Base-by-base conservation (phyloP, 2,888 invertebrate genomes). In the Eremobia ochroleuca region DNA sequence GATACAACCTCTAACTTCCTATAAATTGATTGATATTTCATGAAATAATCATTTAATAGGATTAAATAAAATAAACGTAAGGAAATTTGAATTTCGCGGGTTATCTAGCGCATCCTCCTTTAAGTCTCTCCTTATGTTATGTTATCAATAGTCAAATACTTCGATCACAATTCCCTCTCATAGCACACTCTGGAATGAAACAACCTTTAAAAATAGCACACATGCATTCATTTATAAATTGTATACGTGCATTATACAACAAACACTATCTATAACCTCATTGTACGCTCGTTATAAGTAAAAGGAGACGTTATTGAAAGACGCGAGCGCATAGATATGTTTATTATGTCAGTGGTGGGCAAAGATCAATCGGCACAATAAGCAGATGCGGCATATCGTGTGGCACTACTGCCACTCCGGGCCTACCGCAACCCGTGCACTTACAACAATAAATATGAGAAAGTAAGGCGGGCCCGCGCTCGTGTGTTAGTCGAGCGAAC, bases 401-500 rank as follows among this genome's bases (percentile, higher is more conserved):
- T 28, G 37, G 58, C 65, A 81, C 66, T 58, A n/a, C n/a, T 55
- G 52, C 9, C 64, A 58, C 15, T 28, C 58, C 18, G 18, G 58
- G 75, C 77, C 83, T 84, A 88, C 85, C 82, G 66, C 82, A 88
- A 87, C 62, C 58, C 71, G 72, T 46, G 69, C 77, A 21, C 73
- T 71, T 83, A 52, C 5, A 82, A 85, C 76, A 88, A 88, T 83
- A 88, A 88, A 88, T 82, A 83, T 64, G 59, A 43, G 66, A 75
- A 76, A 81, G 66, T n/a, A 75, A 82, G 71, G 77, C 79, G 83
- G 75, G 52, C 49, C 71, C 72, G 46, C 67, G 58, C n/a, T 73
- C 73, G 72, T 40, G 80, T 83, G 83, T 76, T 76, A 88, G 84
- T 87, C 86, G 88, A 62, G 62, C 46, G 80, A 87, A 90, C 90